These are phyloP conservation scores for Anseranas semipalmata DNA, from an alignment of 2,113 vertebrate species.

Conservation along the genomic window DNA sequence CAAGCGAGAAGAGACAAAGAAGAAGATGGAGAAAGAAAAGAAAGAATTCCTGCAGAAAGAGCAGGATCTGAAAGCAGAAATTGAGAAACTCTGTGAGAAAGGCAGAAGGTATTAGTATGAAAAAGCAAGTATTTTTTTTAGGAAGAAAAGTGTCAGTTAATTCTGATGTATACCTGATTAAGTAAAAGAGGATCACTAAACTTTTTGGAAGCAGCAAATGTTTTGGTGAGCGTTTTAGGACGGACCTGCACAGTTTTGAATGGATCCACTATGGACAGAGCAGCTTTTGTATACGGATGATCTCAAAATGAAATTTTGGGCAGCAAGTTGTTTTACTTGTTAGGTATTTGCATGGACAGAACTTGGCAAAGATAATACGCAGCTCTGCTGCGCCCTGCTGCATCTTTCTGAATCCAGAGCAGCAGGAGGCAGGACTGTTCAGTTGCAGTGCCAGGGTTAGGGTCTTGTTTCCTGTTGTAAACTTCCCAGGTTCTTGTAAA, in stretches of 20 bases:
- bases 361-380: fast-evolving
- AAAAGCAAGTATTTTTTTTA: not conserved
- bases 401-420: not conserved
- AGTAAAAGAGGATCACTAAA: not conserved
- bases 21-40: slow-evolving; percentile 87
- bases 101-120: slow-evolving; percentile 73
- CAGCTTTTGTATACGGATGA: not conserved
- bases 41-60: slow-evolving; percentile 85
- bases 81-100: slow-evolving; percentile 82
- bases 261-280: fast-evolving
- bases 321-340: not conserved
- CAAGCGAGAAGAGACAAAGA: slow-evolving; percentile 84
- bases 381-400: fast-evolving
- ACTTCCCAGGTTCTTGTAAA: not conserved
- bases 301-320: not conserved
- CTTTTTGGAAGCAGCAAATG: fast-evolving
- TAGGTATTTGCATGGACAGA: fast-evolving
- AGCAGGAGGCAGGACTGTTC: not conserved
- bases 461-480: not conserved
- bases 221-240: not conserved
- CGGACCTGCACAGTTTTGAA: not conserved
- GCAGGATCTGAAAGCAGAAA: slow-evolving; percentile 84
- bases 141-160: too few relatives aligned
- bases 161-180: fast-evolving
- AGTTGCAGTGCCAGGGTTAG: not conserved